These are phyloP conservation scores for Netelia fuscicornis DNA, from an alignment of 2,888 invertebrate genomes.

Conservation along the genomic window DNA sequence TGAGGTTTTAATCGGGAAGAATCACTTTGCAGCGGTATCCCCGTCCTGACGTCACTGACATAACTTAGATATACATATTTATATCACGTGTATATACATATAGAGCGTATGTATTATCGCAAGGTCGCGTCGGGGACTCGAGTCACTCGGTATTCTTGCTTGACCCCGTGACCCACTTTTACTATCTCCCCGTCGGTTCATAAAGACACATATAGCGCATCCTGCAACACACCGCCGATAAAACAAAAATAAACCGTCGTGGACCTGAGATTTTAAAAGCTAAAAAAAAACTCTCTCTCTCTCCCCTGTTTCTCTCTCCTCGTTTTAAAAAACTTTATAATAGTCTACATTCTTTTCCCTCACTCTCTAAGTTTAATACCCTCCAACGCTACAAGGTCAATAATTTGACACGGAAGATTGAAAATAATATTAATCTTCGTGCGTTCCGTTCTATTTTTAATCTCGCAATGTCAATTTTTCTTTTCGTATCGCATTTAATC, in stretches of 20 bases:
- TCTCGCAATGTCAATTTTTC: too few relatives aligned
- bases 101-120: constrained; percentile 46
- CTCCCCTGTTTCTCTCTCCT: neutral
- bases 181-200: constrained; percentile 60
- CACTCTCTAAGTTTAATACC: too few relatives aligned
- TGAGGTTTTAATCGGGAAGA: constrained; percentile 32
- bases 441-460: too few relatives aligned
- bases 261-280: constrained; percentile 17
- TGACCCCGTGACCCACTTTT: constrained; percentile 68
- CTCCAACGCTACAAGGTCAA: constrained; percentile 27
- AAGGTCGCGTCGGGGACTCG: constrained; percentile 65
- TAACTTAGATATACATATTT: neutral
- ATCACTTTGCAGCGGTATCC: constrained; percentile 46
- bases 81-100: neutral
- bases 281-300: neutral
- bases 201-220: constrained; percentile 53
- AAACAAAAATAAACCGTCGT: constrained; percentile 60
- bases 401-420: neutral
- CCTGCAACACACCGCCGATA: constrained; percentile 37
- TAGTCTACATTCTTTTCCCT: neutral
- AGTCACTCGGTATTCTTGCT: constrained; percentile 66
- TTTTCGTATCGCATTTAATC: too few relatives aligned
- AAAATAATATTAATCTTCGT: too few relatives aligned
- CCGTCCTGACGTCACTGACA: constrained; percentile 63
- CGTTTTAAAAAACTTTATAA: neutral